These are phyloP conservation scores for Molorchus minor DNA, from an alignment of 2,888 invertebrate genomes.

Conservation along the genomic window DNA sequence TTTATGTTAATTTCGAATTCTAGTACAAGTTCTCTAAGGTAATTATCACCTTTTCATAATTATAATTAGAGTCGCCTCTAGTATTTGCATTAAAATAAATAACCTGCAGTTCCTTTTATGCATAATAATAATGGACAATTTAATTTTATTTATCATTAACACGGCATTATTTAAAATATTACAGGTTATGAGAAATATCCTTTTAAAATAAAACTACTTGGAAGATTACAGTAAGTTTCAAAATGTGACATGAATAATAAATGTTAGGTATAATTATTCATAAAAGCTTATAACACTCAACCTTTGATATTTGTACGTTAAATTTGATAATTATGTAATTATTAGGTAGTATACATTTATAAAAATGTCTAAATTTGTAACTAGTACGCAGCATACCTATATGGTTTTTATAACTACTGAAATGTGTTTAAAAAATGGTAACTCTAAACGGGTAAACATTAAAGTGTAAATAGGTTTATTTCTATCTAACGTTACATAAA, in stretches of 20 bases:
- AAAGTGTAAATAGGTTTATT: too few relatives aligned
- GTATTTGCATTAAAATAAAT: conserved; percentile 9
- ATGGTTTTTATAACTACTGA: too few relatives aligned
- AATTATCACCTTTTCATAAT: conserved; percentile 7
- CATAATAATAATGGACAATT: conserved; percentile 9
- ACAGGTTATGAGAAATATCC: conserved; percentile 17
- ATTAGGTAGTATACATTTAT: too few relatives aligned
- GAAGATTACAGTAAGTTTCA: conserved; percentile 12
- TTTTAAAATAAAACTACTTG: neutral
- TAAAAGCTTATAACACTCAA: neutral
- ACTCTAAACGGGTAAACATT: too few relatives aligned
- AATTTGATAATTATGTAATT: conserved; percentile 13
- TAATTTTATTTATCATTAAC: conserved; percentile 5
- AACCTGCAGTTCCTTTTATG: conserved; percentile 3
- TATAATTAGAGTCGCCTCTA: conserved; percentile 4
- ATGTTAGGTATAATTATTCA: conserved; percentile 11
- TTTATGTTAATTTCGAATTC: conserved; percentile 2
- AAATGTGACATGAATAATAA: conserved; percentile 9
- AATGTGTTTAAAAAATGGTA: neutral
- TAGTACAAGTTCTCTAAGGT: neutral
- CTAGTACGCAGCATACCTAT: too few relatives aligned
- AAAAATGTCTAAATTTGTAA: too few relatives aligned
- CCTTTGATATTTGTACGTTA: conserved; percentile 12
- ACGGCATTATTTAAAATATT: conserved; percentile 5
- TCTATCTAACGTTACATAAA: too few relatives aligned